Percentiles rank a stretch among this genome's conserved stretches.
These are phyloP conservation scores for Eucriotettix oculatus DNA, from an alignment of 2,888 invertebrate species.

Conservation along the genomic window DNA sequence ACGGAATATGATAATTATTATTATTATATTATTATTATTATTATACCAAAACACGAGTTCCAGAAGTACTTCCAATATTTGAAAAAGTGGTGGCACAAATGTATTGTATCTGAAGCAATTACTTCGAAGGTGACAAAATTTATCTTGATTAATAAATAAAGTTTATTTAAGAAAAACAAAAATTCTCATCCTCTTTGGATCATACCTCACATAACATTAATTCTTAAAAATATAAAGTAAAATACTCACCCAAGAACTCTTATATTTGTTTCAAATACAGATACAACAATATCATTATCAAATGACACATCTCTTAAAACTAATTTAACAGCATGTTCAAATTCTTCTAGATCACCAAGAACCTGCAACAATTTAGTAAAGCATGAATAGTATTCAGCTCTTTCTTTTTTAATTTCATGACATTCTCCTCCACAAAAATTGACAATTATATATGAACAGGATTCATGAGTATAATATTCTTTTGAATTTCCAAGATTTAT, in stretches of 20 bases:
- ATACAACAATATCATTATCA: conserved; percentile 87
- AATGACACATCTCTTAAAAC: conserved; percentile 78
- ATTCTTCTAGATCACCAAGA: conserved; percentile 84
- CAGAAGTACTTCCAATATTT: too few relatives aligned
- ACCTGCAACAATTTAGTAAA: conserved; percentile 28
- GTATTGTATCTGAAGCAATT: too few relatives aligned
- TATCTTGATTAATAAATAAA: too few relatives aligned
- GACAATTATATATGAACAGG: not conserved
- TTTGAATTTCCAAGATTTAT: too few relatives aligned
- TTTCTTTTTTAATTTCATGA: not conserved
- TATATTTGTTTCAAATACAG: conserved; percentile 97
- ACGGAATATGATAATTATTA: too few relatives aligned
- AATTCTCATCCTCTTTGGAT: too few relatives aligned
- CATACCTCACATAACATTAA: not conserved
- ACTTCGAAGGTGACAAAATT: too few relatives aligned
- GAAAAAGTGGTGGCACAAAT: too few relatives aligned
- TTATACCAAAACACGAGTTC: too few relatives aligned
- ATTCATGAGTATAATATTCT: not conserved
- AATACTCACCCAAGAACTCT: conserved; percentile 75
- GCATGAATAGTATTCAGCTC: not conserved
- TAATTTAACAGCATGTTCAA: conserved; percentile 76
- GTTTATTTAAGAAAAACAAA: too few relatives aligned
- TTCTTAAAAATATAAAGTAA: not conserved
- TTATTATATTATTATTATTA: too few relatives aligned
- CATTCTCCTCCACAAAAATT: not conserved